Base-by-base conservation (phyloP, 1,140 invertebrate genomes). In the Capitella teleta region DNA sequence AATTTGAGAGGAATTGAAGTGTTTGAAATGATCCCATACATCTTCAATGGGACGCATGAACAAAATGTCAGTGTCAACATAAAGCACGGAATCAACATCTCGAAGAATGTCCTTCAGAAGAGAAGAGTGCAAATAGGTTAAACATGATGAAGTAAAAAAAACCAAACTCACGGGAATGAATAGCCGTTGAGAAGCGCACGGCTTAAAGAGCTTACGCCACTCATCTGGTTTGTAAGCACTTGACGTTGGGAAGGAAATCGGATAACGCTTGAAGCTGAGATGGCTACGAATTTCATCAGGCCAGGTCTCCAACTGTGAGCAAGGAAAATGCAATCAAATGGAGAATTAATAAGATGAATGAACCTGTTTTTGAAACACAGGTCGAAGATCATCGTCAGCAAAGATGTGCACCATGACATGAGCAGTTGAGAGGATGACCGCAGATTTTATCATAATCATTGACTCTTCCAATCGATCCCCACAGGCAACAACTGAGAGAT, bases 61-160 rank as follows among this genome's bases (percentile, higher is more conserved):
- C 41, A 96, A 62, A 5, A 86, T 83, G 60, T 96, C 91, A 2
- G 87, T 93, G 62, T 97, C 91, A 5, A 95, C 80, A 63, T 95
- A 96, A 16, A 95, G 73, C 59, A 95, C 70, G 5, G 87, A 80
- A 73, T 95, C 90, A 3, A 87, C 79, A 53, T 88, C 76, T 24
- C 76, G 76, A 38, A 93, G 67, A 21, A 92, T 64, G 51, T 79
- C 78, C 87, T 92, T 72, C 47, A 77, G 23, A 38, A 38, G 16
- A n/a, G 25, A 8, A 40, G 19, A 40, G 38, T 40, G 21, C 38
- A 40, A 40, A 40, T 24, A 21, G 21, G 36, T 38, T 21, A 38
- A 38, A 5, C 36, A 38, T 38, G 36, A 5, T 16, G 4, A 38
- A 38, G 23, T 38, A 21, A 38, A 38, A 38, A 16, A 34, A 12